Evolutionary conservation across 1,140 invertebrate genomes (phyloP).

Genomic region (Sarcophaga bullata): DNA sequence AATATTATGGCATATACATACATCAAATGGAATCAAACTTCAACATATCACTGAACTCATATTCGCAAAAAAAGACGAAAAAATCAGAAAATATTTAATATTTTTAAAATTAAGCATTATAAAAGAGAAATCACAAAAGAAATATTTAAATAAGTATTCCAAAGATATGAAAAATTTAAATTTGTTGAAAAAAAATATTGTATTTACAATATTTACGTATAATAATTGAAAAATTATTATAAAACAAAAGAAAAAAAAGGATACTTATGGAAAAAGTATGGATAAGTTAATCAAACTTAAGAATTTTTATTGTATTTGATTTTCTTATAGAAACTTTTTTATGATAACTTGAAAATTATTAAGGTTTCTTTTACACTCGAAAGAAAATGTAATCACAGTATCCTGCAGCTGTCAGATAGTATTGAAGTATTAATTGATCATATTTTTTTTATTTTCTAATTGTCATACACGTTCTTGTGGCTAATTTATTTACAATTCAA

Average conservation of each 20-base stretch:
- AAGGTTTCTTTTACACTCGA: too few relatives aligned
- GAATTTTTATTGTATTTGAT: too few relatives aligned
- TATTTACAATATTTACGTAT: not conserved
- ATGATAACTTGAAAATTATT: too few relatives aligned
- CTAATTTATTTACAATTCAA: too few relatives aligned
- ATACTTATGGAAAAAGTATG: not conserved
- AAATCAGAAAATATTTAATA: not conserved
- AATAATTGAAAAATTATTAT: too few relatives aligned
- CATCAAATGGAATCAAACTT: slow-evolving; percentile 14
- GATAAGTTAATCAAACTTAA: too few relatives aligned
- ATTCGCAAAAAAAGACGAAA: not conserved
- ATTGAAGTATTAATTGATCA: too few relatives aligned
- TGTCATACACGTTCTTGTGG: too few relatives aligned
- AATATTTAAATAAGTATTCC: not conserved
- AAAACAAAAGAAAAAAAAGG: not conserved
- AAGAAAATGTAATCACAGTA: too few relatives aligned
- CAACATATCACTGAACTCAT: slow-evolving; percentile 38
- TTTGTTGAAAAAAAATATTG: not conserved
- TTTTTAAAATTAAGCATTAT: not conserved
- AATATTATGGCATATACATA: not conserved
- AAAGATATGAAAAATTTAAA: not conserved
- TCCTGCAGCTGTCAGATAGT: too few relatives aligned
- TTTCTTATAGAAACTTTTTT: too few relatives aligned
- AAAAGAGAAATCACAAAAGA: not conserved
- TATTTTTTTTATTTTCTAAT: too few relatives aligned